Percentiles rank a stretch among this genome's conserved stretches.
phyloP scores from a whole-genome alignment of 2,888 invertebrate species.

The Apotomis betuletana region DNA sequence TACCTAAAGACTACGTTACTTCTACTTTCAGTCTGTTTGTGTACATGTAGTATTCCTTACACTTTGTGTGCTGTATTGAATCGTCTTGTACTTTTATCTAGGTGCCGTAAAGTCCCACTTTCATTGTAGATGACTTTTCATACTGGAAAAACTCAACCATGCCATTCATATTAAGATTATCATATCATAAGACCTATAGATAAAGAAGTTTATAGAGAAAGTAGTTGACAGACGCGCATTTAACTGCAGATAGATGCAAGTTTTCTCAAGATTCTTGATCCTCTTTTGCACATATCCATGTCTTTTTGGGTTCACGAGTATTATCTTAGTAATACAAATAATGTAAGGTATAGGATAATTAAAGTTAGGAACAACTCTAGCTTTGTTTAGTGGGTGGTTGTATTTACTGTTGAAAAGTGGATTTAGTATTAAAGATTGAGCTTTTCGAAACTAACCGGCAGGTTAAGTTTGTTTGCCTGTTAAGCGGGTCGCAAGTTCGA shows the following conservation, averaged over 20 bases:
- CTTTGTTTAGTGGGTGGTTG: neutral
- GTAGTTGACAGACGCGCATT: neutral
- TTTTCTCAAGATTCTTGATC: neutral
- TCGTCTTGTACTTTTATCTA: neutral
- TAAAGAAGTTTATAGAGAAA: constrained; percentile 4
- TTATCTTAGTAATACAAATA: no score
- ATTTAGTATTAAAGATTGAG: neutral
- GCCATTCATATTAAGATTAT: neutral
- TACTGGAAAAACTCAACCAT: constrained; percentile 4
- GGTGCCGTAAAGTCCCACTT: neutral
- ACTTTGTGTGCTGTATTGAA: neutral
- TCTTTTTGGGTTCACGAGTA: neutral
- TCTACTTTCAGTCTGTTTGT: no score
- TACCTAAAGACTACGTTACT: no score
- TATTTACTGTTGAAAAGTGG: neutral
- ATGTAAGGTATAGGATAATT: neutral
- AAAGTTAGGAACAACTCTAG: neutral
- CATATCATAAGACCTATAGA: neutral
- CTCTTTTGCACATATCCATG: neutral
- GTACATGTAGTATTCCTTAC: no score
- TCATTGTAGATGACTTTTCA: neutral
- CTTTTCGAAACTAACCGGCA: neutral
- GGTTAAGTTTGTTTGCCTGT: neutral
- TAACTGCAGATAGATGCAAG: neutral
- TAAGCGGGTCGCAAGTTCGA: neutral